A percentile compares a stretch with the other conserved stretches of the same genome.
These are phyloP conservation scores for Cottus gobio DNA, from an alignment of 2,113 vertebrate genomes.

Conservation along the genomic window DNA sequence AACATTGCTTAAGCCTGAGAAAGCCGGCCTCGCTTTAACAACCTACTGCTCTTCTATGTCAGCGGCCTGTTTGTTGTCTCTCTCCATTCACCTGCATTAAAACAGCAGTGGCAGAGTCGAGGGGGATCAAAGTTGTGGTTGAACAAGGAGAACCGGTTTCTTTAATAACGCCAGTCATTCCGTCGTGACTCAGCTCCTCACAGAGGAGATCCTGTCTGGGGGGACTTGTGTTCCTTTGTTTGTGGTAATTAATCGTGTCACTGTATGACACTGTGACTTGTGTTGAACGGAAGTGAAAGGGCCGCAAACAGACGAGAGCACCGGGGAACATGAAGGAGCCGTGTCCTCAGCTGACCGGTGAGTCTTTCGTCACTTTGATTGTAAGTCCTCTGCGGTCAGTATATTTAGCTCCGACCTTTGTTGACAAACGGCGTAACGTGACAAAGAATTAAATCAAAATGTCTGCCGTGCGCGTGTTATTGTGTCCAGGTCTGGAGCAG, in stretches of 20 bases:
- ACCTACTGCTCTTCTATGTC: neutral
- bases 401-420: neutral
- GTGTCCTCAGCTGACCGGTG: slow-evolving; percentile 55
- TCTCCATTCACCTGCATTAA: neutral
- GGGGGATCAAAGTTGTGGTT: too few species aligned
- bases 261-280: neutral
- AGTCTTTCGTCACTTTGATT: slow-evolving; percentile 17
- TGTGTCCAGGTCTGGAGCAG: slow-evolving; percentile 49
- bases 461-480: neutral
- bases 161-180: neutral
- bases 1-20: neutral
- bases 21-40: neutral
- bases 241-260: neutral
- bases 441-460: neutral
- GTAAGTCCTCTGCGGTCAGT: neutral
- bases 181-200: neutral
- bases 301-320: slow-evolving; percentile 28
- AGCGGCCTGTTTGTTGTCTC: neutral
- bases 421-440: neutral
- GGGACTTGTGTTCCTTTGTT: neutral
- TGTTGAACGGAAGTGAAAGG: slow-evolving; percentile 44
- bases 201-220: neutral
- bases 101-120: neutral
- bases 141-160: neutral
- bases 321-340: slow-evolving; percentile 16